A percentile compares a stretch with the other conserved stretches of the same genome.
Conservation (phyloP, 1,140 invertebrate species). For the Bradysia coprophila region DNA sequence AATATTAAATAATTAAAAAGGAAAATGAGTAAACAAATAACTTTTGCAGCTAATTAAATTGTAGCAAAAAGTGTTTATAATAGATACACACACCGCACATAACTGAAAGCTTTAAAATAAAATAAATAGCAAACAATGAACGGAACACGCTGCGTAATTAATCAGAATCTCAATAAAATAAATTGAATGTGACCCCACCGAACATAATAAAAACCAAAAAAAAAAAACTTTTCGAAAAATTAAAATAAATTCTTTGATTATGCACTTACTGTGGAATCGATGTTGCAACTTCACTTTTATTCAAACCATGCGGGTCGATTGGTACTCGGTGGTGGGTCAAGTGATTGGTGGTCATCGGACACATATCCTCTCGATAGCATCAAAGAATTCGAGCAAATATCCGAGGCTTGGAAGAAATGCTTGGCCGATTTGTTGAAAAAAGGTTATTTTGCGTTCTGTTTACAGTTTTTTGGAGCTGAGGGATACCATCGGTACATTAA, state of each 20-base stretch:
- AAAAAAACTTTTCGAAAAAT: background rate
- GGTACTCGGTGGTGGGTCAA: slow-evolving; percentile 19
- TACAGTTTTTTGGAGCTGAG: background rate
- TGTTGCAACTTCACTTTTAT: slow-evolving; percentile 63
- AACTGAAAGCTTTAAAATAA: too few relatives aligned
- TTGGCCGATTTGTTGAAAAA: slow-evolving; percentile 46
- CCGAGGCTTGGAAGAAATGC: slow-evolving; percentile 49
- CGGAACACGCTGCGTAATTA: too few relatives aligned
- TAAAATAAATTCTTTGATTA: background rate
- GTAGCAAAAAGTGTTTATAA: too few relatives aligned
- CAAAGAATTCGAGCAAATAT: slow-evolving; percentile 64
- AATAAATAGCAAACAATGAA: too few relatives aligned
- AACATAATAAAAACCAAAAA: background rate
- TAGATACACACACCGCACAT: too few relatives aligned
- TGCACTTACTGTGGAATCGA: slow-evolving; percentile 12
- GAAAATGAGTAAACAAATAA: too few relatives aligned
- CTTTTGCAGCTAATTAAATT: too few relatives aligned
- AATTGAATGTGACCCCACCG: too few relatives aligned
- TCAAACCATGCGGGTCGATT: slow-evolving; percentile 47
- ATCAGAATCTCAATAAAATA: too few relatives aligned
- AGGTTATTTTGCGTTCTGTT: slow-evolving; percentile 31
- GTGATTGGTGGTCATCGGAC: slow-evolving; percentile 33
- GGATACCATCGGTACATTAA: too few relatives aligned
- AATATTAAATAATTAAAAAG: too few relatives aligned
- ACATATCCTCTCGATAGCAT: slow-evolving; percentile 62